Evolutionary conservation across 2,113 vertebrate genomes (phyloP).

Genomic region (Lichenostomus cassidix): DNA sequence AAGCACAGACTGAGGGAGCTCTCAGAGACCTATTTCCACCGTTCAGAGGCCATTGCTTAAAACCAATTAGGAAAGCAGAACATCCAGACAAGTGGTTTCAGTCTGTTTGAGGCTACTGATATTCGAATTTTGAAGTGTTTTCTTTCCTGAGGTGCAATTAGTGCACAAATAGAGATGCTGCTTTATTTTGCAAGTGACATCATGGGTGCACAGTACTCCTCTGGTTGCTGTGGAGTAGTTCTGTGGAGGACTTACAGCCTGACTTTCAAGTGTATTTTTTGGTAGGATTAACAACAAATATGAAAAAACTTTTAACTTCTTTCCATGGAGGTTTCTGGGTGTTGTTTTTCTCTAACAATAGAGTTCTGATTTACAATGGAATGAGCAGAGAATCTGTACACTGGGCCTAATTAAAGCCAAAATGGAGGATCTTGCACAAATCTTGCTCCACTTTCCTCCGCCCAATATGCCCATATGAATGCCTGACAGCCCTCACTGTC

Average conservation of each 20-base stretch:
- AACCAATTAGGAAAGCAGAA: neutral
- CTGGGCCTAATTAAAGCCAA: neutral
- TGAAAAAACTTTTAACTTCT: neutral
- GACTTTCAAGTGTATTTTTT: neutral
- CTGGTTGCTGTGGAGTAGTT: neutral
- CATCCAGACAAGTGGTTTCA: neutral
- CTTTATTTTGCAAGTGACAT: neutral
- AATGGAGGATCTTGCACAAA: neutral
- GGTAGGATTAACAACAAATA: neutral
- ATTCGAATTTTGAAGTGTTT: neutral
- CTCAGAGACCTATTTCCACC: neutral
- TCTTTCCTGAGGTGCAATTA: neutral
- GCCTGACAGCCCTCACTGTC: neutral
- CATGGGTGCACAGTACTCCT: neutral
- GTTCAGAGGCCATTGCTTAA: neutral
- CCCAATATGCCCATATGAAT: neutral
- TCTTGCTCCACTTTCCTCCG: neutral
- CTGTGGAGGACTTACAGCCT: neutral
- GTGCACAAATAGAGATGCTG: neutral
- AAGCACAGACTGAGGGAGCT: neutral
- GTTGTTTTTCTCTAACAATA: neutral
- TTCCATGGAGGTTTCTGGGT: neutral
- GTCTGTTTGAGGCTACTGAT: neutral
- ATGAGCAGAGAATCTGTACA: neutral
- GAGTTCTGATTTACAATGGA: neutral